Conservation (phyloP, 2,888 invertebrate genomes). For the Zonitis immaculata region DNA sequence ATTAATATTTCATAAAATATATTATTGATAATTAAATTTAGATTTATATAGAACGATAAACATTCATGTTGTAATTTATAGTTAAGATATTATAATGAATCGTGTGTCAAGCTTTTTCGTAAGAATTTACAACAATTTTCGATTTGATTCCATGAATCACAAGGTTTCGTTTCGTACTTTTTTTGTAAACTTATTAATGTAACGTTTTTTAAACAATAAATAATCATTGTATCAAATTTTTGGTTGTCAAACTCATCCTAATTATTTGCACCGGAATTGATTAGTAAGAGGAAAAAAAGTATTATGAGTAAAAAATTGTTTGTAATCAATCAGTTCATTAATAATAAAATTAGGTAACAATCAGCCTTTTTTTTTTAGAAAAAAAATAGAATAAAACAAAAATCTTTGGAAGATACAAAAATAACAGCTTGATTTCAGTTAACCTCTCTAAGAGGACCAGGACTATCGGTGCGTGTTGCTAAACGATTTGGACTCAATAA, state of each 20-base stretch:
- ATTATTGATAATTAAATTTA: no score
- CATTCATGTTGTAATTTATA: neutral
- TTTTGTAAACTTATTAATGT: constrained; percentile 15
- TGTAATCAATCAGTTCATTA: neutral
- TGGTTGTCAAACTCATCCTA: no score
- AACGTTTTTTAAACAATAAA: constrained; percentile 18
- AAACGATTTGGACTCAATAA: constrained; percentile 43
- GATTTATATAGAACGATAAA: no score
- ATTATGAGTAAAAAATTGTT: neutral
- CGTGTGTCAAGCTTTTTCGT: constrained; percentile 12
- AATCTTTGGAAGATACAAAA: neutral
- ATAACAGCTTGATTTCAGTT: constrained; percentile 35
- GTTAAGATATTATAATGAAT: neutral
- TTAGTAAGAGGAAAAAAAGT: no score
- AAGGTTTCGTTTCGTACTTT: neutral
- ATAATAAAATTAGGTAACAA: constrained; percentile 1
- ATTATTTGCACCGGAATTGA: no score
- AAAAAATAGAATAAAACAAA: neutral
- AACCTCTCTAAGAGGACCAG: constrained; percentile 49
- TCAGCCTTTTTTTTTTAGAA: constrained; percentile 9
- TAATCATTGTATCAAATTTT: constrained; percentile 2
- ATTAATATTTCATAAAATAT: no score
- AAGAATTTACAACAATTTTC: constrained; percentile 16
- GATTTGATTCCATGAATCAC: constrained; percentile 20
- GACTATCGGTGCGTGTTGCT: constrained; percentile 41